These are phyloP conservation scores for Corythornis vintsioides DNA, from an alignment of 2,113 vertebrate species.

Conservation along the genomic window DNA sequence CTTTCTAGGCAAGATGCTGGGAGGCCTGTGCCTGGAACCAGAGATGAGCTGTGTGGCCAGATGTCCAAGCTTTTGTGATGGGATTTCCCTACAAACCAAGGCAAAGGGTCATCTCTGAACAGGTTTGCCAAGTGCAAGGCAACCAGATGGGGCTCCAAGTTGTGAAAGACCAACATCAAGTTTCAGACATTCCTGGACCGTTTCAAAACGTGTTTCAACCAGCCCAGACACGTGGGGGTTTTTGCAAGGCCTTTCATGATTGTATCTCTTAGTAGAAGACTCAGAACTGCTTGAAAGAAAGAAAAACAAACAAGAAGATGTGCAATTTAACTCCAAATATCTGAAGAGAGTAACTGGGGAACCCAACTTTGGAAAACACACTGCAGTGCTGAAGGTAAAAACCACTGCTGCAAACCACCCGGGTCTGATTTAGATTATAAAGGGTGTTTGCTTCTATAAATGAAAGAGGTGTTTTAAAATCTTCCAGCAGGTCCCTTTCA, in stretches of 20 bases:
- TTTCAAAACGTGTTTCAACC: slow-evolving; percentile 50
- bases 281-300: slow-evolving; percentile 27
- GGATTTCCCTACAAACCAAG: neutral
- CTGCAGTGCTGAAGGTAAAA: slow-evolving; percentile 25
- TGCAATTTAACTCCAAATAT: slow-evolving; percentile 41
- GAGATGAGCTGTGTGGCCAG: fast-evolving
- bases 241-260: slow-evolving; percentile 59
- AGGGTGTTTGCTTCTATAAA: neutral
- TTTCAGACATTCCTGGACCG: slow-evolving; percentile 55
- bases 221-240: slow-evolving; percentile 7
- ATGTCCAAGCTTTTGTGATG: neutral
- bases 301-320: slow-evolving; percentile 49
- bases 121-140: neutral
- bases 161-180: slow-evolving; percentile 46
- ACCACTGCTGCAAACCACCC: neutral
- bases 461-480: neutral
- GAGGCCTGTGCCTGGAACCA: neutral
- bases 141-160: neutral
- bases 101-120: neutral
- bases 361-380: neutral
- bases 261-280: slow-evolving; percentile 29
- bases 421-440: neutral
- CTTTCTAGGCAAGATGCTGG: neutral
- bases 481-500: neutral
- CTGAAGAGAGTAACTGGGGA: slow-evolving; percentile 1